Evolutionary conservation across 2,888 invertebrate species (phyloP).

Genomic region (Malthinus seriepunctatus): DNA sequence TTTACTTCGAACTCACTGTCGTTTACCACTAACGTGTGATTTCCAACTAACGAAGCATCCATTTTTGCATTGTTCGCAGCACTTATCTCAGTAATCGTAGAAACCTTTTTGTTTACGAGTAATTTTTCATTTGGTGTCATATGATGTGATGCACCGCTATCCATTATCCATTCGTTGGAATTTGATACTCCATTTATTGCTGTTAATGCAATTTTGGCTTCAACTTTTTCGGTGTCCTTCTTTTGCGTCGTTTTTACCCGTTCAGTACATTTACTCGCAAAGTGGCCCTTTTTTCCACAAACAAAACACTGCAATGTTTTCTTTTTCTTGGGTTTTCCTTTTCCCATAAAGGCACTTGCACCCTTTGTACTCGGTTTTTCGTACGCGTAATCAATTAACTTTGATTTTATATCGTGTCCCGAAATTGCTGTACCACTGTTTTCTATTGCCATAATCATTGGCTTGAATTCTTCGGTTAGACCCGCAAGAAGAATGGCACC

Average conservation of each 20-base stretch:
- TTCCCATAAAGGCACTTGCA: not conserved
- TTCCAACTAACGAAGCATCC: not conserved
- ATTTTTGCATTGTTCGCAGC: not conserved
- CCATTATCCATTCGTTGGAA: not conserved
- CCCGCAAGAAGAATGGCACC: conserved; percentile 39
- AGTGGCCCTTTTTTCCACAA: not conserved
- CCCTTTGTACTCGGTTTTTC: not conserved
- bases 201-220: too few relatives aligned
- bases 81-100: not conserved
- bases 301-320: not conserved
- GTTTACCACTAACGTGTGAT: not conserved
- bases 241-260: not conserved
- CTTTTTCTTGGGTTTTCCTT: not conserved
- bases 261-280: not conserved
- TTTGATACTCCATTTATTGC: not conserved
- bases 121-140: not conserved
- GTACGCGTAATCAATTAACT: not conserved
- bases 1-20: not conserved
- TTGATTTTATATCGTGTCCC: not conserved
- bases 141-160: not conserved
- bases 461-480: conserved; percentile 36
- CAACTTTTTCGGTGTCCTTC: too few relatives aligned
- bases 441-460: conserved; percentile 39
- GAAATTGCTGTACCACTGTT: conserved; percentile 36
- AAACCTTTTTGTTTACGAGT: not conserved